phyloP scores from a whole-genome alignment of 1,140 invertebrate species.

The Macrotrachela quadricornifera region DNA sequence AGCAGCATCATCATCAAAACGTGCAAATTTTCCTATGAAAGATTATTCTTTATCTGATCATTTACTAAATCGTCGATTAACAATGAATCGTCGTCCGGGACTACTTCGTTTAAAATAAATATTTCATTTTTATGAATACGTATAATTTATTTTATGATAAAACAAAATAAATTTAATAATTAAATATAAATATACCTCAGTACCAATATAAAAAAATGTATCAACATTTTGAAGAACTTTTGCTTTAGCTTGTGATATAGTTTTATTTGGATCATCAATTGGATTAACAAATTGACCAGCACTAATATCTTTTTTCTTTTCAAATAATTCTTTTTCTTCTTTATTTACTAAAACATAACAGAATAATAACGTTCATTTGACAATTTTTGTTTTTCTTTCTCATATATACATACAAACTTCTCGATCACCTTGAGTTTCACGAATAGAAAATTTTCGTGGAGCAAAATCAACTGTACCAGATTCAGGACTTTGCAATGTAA shows the following conservation, averaged over 20 bases:
- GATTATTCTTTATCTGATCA: too few species aligned
- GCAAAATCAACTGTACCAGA: conserved; percentile 26
- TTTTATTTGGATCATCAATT: not conserved
- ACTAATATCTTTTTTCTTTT: conserved; percentile 13
- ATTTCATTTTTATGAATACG: too few species aligned
- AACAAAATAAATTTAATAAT: not conserved
- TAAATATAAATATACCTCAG: conserved; percentile 16
- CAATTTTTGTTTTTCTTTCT: conserved; percentile 10
- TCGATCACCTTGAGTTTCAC: conserved; percentile 26
- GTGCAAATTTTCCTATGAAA: too few species aligned
- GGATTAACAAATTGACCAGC: conserved; percentile 12
- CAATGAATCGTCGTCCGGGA: too few species aligned
- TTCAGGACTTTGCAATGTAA: conserved; percentile 21
- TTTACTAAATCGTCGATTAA: too few species aligned
- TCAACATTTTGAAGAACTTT: conserved; percentile 24
- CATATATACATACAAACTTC: conserved; percentile 9
- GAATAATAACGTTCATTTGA: too few species aligned
- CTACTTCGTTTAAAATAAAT: too few species aligned
- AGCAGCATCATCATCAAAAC: too few species aligned
- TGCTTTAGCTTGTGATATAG: conserved; percentile 16
- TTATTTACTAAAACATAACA: conserved; percentile 5
- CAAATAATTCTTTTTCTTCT: conserved; percentile 11
- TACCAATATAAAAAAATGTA: conserved; percentile 28
- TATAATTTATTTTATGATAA: too few species aligned
- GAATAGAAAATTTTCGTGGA: conserved; percentile 25